Conservation (phyloP, 2,888 invertebrate species). For the Gymnocheta viridis region DNA sequence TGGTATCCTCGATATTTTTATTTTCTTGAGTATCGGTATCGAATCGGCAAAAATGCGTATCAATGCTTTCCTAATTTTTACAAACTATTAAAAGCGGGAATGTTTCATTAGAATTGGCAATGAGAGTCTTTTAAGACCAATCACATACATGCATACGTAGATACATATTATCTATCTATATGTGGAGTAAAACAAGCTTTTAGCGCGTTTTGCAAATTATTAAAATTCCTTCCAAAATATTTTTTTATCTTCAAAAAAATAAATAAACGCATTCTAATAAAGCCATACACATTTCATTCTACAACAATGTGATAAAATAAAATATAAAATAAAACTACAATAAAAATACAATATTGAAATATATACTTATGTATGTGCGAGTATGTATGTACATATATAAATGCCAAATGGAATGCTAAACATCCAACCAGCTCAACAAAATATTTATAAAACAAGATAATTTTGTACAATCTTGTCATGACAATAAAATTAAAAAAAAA, state of each 20-base stretch:
- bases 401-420: conserved; percentile 61
- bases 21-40: too few relatives aligned
- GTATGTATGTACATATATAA: neutral
- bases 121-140: too few relatives aligned
- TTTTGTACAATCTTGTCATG: conserved; percentile 48
- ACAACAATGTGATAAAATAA: neutral
- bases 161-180: too few relatives aligned
- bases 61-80: too few relatives aligned
- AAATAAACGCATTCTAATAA: conserved; percentile 10
- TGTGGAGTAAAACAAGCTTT: neutral
- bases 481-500: conserved; percentile 38
- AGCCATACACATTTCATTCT: conserved; percentile 4
- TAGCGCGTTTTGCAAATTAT: neutral
- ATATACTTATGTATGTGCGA: neutral
- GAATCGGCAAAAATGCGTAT: too few relatives aligned
- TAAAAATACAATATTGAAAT: neutral
- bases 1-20: too few relatives aligned
- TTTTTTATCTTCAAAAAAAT: neutral
- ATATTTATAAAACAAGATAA: conserved; percentile 60
- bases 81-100: too few relatives aligned
- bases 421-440: conserved; percentile 39
- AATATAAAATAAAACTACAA: neutral
- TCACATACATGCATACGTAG: too few relatives aligned
- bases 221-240: conserved; percentile 15
- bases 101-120: too few relatives aligned